Conservation (phyloP, 2,113 vertebrate species). For the Hypanus sabinus region DNA sequence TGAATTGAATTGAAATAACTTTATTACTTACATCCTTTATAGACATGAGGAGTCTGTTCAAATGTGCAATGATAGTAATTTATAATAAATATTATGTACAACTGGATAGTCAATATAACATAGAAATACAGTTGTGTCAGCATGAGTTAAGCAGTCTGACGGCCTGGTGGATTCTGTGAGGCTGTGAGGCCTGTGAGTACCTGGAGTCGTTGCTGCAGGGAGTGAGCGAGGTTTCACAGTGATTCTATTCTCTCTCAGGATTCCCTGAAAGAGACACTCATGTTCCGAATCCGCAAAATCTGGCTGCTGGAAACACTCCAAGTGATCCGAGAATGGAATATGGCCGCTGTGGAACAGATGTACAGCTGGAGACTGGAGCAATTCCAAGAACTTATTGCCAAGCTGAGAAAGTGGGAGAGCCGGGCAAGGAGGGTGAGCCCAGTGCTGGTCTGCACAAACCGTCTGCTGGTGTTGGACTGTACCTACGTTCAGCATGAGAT, state of each 20-base stretch:
- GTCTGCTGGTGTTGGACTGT: slow-evolving; percentile 57
- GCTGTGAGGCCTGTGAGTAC: too few species aligned
- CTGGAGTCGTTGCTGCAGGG: too few species aligned
- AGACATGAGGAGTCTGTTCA: too few species aligned
- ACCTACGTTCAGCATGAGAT: slow-evolving; percentile 46
- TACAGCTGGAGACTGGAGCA: slow-evolving; percentile 46
- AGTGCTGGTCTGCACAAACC: slow-evolving; percentile 52
- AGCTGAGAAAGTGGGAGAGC: slow-evolving; percentile 52
- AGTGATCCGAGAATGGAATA: slow-evolving; percentile 55
- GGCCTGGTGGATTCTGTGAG: background rate
- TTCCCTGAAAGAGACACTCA: slow-evolving; percentile 51
- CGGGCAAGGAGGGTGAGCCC: slow-evolving; percentile 44
- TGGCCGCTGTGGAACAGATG: slow-evolving; percentile 50
- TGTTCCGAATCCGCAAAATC: slow-evolving; percentile 49
- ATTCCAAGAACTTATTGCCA: slow-evolving; percentile 51
- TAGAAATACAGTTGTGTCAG: too few species aligned
- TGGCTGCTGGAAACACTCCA: slow-evolving; percentile 56
- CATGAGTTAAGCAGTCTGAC: too few species aligned
- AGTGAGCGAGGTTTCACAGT: too few species aligned
- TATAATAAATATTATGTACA: too few species aligned
- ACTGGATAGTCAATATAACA: too few species aligned
- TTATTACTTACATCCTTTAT: too few species aligned
- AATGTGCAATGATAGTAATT: too few species aligned
- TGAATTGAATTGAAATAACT: too few species aligned
- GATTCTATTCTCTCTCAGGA: slow-evolving; percentile 46